Evolutionary conservation across 2,888 invertebrate genomes (phyloP).

Genomic region (Salticus scenicus): DNA sequence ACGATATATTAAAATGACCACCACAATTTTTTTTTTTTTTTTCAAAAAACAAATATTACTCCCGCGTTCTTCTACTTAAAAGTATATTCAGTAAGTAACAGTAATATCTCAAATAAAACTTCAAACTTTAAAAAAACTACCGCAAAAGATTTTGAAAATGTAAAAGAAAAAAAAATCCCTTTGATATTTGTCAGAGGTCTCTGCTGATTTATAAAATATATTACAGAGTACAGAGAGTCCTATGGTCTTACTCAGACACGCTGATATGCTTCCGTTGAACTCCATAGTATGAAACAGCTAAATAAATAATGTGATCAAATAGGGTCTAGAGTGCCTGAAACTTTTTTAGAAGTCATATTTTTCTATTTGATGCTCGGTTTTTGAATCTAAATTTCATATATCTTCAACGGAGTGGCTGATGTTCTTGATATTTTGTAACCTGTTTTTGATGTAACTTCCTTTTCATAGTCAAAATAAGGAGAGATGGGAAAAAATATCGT

Average conservation of each 20-base stretch:
- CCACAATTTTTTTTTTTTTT: too few species aligned
- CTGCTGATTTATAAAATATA: constrained; percentile 1
- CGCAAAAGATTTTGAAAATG: not conserved
- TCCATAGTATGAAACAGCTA: constrained; percentile 51
- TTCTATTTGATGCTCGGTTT: constrained; percentile 50
- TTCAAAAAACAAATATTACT: too few species aligned
- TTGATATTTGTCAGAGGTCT: not conserved
- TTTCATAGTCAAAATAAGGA: constrained; percentile 39
- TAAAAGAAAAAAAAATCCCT: not conserved
- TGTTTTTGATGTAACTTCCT: constrained; percentile 53
- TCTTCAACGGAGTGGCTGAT: constrained; percentile 24
- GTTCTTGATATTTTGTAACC: constrained; percentile 65
- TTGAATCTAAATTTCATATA: constrained; percentile 67
- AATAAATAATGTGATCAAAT: constrained; percentile 65
- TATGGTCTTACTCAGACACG: constrained; percentile 54
- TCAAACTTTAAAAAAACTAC: not conserved
- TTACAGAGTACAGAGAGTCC: not conserved
- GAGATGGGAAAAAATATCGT: constrained; percentile 15
- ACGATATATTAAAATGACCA: too few species aligned
- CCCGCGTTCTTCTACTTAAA: too few species aligned
- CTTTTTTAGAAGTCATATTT: constrained; percentile 54
- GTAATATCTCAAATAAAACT: too few species aligned
- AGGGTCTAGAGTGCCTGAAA: constrained; percentile 38
- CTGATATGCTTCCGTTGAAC: constrained; percentile 34
- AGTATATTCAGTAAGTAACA: too few species aligned